Evolutionary conservation across 2,797 vertebrate genomes (phyloP).

Genomic region (Poliocrania exsul): DNA sequence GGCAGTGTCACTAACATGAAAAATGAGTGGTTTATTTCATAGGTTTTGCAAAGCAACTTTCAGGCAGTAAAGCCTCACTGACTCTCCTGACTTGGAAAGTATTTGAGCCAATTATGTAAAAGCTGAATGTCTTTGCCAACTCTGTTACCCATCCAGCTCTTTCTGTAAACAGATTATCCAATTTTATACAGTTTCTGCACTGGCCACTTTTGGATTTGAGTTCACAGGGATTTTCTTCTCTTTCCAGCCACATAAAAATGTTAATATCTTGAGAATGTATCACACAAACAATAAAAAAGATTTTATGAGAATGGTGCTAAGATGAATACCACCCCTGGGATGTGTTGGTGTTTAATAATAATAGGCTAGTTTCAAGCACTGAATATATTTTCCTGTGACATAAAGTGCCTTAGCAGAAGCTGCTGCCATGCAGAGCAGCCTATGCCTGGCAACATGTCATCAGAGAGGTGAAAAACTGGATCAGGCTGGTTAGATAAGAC

Average conservation of each 20-base stretch:
- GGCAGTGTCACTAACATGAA: background rate
- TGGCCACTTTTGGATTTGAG: background rate
- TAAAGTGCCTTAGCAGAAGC: background rate
- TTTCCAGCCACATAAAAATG: background rate
- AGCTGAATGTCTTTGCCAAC: slow-evolving; percentile 33
- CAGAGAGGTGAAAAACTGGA: background rate
- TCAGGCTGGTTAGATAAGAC: background rate
- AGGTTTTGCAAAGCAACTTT: background rate
- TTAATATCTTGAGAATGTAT: background rate
- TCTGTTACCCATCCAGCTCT: background rate
- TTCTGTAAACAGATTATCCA: slow-evolving; percentile 57
- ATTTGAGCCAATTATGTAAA: slow-evolving; percentile 48
- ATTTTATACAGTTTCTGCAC: slow-evolving; percentile 53
- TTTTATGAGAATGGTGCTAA: background rate
- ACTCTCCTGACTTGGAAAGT: slow-evolving; percentile 6
- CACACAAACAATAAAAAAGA: background rate
- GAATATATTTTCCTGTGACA: background rate
- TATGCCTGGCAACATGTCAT: background rate
- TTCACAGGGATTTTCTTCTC: background rate
- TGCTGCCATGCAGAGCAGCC: background rate
- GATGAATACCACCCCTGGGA: slow-evolving; percentile 11
- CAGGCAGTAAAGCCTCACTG: background rate
- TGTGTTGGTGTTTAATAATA: slow-evolving; percentile 10
- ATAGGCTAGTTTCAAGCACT: background rate
- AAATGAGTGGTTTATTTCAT: slow-evolving; percentile 15